phyloP scores from a whole-genome alignment of 2,797 vertebrate species.

The Darevskia mixta region DNA sequence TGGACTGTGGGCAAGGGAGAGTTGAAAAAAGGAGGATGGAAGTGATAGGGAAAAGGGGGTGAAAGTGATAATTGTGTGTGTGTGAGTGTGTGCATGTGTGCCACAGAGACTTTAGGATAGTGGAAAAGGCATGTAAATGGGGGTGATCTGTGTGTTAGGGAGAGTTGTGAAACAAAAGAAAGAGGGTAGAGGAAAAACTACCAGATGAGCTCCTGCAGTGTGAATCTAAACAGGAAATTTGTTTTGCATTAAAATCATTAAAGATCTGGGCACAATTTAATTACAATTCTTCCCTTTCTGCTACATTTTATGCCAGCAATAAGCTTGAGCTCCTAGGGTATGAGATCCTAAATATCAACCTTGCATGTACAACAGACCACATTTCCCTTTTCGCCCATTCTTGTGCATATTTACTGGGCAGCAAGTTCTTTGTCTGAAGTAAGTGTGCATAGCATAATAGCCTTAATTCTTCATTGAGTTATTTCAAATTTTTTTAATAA shows the following conservation, averaged over 20 bases:
- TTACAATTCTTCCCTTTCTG: no score
- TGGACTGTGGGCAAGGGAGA: no score
- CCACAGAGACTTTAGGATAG: no score
- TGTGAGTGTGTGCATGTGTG: fast-evolving
- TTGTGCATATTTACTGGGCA: neutral
- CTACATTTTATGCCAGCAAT: neutral
- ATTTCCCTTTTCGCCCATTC: neutral
- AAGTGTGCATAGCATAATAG: neutral
- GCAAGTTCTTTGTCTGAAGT: neutral
- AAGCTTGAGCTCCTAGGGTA: neutral
- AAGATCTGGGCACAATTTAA: neutral
- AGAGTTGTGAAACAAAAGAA: no score
- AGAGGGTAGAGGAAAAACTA: neutral
- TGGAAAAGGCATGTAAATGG: no score
- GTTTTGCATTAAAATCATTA: neutral
- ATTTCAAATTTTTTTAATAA: neutral
- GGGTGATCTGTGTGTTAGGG: no score
- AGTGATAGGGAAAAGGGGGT: no score
- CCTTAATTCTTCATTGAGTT: neutral
- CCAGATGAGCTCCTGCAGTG: neutral
- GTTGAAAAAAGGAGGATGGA: no score
- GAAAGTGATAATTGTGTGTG: no score
- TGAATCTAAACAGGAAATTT: neutral
- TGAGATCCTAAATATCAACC: neutral
- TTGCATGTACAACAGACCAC: neutral